These are phyloP conservation scores for Ariopsis seemanni DNA, from an alignment of 2,113 vertebrate genomes.

Conservation along the genomic window DNA sequence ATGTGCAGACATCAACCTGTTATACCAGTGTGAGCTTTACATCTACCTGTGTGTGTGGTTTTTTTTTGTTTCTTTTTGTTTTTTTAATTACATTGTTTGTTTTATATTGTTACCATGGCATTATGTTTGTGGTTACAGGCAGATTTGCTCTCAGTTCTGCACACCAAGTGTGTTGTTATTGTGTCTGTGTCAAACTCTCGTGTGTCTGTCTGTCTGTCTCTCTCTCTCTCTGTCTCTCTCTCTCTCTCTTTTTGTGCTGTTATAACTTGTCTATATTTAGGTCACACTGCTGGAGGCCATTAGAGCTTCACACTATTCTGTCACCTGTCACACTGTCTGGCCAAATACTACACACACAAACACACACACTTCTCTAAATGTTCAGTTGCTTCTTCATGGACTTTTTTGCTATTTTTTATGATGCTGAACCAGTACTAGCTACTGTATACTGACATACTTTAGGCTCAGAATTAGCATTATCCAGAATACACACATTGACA, in stretches of 20 bases:
- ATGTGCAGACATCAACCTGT: constrained; percentile 27
- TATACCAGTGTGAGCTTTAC: not conserved
- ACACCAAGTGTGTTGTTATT: not conserved
- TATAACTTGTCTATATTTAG: constrained; percentile 20
- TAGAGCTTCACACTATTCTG: not conserved
- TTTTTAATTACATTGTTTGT: not conserved
- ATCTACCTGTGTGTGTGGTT: not conserved
- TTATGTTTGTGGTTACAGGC: not conserved
- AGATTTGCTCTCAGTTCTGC: not conserved
- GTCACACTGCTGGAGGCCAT: not conserved
- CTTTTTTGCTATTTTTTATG: not conserved
- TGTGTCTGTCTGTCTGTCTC: not conserved
- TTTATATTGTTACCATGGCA: not conserved
- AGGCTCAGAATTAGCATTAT: not conserved
- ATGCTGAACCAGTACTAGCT: not conserved
- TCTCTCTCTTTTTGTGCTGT: not conserved
- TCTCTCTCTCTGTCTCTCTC: not conserved
- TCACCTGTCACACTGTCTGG: not conserved
- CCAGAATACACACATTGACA: not conserved
- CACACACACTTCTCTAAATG: not conserved
- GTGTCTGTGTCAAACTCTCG: not conserved
- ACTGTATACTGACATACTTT: not conserved
- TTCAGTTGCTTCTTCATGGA: not conserved
- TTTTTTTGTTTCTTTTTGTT: too few relatives aligned
- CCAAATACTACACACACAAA: not conserved